A percentile compares a stretch with the other conserved stretches of the same genome.
phyloP scores from a whole-genome alignment of 2,113 vertebrate species.

The Tangachromis dhanisi region DNA sequence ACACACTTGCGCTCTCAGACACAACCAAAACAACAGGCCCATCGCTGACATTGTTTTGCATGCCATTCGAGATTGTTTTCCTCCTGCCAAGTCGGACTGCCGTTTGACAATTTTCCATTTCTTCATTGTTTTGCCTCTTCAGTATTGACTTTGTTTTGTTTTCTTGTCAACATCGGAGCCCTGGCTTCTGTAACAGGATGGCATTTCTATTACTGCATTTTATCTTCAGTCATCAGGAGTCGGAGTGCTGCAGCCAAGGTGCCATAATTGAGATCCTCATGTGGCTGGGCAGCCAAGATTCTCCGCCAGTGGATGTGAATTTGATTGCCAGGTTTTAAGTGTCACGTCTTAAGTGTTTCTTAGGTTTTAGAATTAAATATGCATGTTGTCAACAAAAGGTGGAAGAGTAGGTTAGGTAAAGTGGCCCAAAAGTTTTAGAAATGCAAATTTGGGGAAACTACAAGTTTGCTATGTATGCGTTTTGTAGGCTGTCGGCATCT shows the following conservation, averaged over 20 bases:
- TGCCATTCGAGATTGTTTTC: slow-evolving; percentile 39
- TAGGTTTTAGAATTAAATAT: slow-evolving; percentile 8
- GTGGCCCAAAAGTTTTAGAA: neutral
- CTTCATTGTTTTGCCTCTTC: slow-evolving; percentile 37
- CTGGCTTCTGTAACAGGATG: slow-evolving; percentile 34
- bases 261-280: slow-evolving; percentile 35
- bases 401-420: neutral
- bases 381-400: neutral
- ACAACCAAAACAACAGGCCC: neutral
- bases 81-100: slow-evolving; percentile 11
- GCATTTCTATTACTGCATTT: slow-evolving; percentile 58
- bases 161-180: slow-evolving; percentile 9
- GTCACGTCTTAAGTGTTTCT: slow-evolving; percentile 12
- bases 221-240: slow-evolving; percentile 53
- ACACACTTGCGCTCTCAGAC: neutral
- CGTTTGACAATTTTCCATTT: slow-evolving; percentile 53
- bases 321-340: slow-evolving; percentile 33
- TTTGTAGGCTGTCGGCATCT: neutral
- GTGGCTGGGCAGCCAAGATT: slow-evolving; percentile 16
- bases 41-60: slow-evolving; percentile 25
- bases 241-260: neutral
- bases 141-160: slow-evolving; percentile 53
- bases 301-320: neutral
- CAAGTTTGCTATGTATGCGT: fast-evolving
- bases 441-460: neutral